Evolutionary conservation across 2,888 invertebrate genomes (phyloP).

Genomic region (Salpingus planirostris): DNA sequence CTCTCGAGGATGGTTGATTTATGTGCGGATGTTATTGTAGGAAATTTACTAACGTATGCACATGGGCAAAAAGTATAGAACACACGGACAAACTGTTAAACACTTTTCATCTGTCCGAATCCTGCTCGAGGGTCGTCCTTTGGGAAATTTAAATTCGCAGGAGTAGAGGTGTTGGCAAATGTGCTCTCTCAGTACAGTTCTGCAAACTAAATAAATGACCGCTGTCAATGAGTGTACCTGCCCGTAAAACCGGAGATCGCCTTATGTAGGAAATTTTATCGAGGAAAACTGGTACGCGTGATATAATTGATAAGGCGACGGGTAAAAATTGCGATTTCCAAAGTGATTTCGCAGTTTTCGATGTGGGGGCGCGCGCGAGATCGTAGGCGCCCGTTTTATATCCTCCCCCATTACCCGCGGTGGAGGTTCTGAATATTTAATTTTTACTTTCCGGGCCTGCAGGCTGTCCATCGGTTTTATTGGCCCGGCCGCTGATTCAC

Average conservation of each 20-base stretch:
- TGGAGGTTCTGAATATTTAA: slow-evolving; percentile 26
- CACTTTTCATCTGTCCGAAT: slow-evolving; percentile 27
- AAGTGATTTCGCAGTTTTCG: too few species aligned
- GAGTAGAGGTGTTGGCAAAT: slow-evolving; percentile 29
- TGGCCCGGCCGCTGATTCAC: slow-evolving; percentile 25
- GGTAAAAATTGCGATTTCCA: too few species aligned
- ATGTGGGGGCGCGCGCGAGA: too few species aligned
- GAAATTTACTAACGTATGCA: slow-evolving; percentile 12
- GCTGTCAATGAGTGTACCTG: slow-evolving; percentile 25
- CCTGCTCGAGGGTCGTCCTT: slow-evolving; percentile 22
- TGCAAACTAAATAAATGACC: slow-evolving; percentile 25
- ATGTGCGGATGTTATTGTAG: slow-evolving; percentile 9
- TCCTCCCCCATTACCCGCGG: slow-evolving; percentile 3
- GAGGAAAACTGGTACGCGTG: too few species aligned
- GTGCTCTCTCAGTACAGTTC: slow-evolving; percentile 20
- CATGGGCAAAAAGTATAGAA: slow-evolving; percentile 7
- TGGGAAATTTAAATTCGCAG: slow-evolving; percentile 30
- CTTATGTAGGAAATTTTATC: too few species aligned
- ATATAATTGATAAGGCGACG: too few species aligned
- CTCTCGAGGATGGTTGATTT: too few species aligned
- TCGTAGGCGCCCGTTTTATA: too few species aligned
- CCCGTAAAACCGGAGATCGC: slow-evolving; percentile 14
- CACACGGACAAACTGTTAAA: slow-evolving; percentile 21
- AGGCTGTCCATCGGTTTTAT: slow-evolving; percentile 28
- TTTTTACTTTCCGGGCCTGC: slow-evolving; percentile 25